Evolutionary conservation across 2,113 vertebrate genomes (phyloP).

Genomic region (Hippocampus zosterae): DNA sequence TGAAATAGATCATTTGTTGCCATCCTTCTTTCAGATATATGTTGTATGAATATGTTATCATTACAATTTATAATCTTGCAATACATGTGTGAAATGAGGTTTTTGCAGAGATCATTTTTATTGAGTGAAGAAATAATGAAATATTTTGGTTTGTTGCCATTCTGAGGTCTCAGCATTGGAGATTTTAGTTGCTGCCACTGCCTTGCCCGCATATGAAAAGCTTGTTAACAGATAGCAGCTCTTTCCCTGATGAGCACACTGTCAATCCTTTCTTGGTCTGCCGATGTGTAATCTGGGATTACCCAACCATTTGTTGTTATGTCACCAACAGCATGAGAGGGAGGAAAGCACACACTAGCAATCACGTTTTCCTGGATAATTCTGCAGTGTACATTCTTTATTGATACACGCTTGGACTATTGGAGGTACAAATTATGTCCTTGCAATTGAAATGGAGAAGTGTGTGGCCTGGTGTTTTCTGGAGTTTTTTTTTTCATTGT

Average conservation of each 20-base stretch:
- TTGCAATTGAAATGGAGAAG: too few species aligned
- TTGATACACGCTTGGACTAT: neutral
- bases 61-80: too few species aligned
- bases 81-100: too few species aligned
- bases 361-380: neutral
- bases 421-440: neutral
- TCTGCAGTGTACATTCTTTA: neutral
- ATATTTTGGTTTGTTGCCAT: neutral
- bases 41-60: too few species aligned
- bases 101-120: too few species aligned
- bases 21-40: too few species aligned
- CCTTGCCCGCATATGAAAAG: slow-evolving; percentile 2
- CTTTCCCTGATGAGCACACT: slow-evolving; percentile 43
- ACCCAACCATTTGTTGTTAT: slow-evolving; percentile 69
- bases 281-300: slow-evolving; percentile 78
- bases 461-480: neutral
- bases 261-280: slow-evolving; percentile 44
- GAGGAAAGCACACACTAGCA: neutral
- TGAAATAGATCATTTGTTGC: too few species aligned
- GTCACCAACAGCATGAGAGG: slow-evolving; percentile 18
- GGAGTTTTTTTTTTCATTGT: neutral
- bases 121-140: neutral
- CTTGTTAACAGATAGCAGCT: slow-evolving; percentile 8
- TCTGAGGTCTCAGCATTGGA: neutral
- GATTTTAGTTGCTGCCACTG: neutral